These are phyloP conservation scores for Agraylea sexmaculata DNA, from an alignment of 1,140 invertebrate genomes.

Conservation along the genomic window DNA sequence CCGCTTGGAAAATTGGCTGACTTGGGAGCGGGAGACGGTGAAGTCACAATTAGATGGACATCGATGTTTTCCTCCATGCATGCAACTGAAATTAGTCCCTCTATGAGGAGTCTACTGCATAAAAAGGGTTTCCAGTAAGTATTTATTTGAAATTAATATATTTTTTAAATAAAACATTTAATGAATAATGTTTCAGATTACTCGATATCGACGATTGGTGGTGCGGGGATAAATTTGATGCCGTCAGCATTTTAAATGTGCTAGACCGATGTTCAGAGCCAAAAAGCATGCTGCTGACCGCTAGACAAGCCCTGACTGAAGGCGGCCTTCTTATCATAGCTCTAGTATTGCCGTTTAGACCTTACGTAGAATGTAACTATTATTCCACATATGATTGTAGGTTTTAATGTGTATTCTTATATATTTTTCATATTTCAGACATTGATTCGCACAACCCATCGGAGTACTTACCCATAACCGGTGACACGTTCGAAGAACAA, in stretches of 20 bases:
- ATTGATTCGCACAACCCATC: slow-evolving; percentile 55
- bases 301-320: slow-evolving; percentile 50
- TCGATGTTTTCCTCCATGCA: slow-evolving; percentile 59
- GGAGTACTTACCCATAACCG: slow-evolving; percentile 56
- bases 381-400: background rate
- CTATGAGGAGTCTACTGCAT: slow-evolving; percentile 64
- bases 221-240: slow-evolving; percentile 51
- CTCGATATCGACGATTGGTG: slow-evolving; percentile 67
- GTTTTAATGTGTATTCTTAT: background rate
- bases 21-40: slow-evolving; percentile 85
- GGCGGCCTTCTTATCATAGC: slow-evolving; percentile 67
- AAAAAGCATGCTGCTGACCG: slow-evolving; percentile 55
- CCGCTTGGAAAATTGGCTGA: slow-evolving; percentile 38
- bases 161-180: background rate
- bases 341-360: slow-evolving; percentile 76
- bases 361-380: slow-evolving; percentile 69
- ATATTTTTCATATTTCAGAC: slow-evolving; percentile 31
- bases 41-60: slow-evolving; percentile 65
- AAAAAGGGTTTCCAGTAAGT: slow-evolving; percentile 65
- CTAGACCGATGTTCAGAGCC: slow-evolving; percentile 81
- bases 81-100: slow-evolving; percentile 75
- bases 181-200: slow-evolving; percentile 46
- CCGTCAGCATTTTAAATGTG: slow-evolving; percentile 80
- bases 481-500: slow-evolving; percentile 67
- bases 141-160: slow-evolving; percentile 5